Evolutionary conservation across 2,113 vertebrate species (phyloP).

Genomic region (Cochlearius cochlearius): DNA sequence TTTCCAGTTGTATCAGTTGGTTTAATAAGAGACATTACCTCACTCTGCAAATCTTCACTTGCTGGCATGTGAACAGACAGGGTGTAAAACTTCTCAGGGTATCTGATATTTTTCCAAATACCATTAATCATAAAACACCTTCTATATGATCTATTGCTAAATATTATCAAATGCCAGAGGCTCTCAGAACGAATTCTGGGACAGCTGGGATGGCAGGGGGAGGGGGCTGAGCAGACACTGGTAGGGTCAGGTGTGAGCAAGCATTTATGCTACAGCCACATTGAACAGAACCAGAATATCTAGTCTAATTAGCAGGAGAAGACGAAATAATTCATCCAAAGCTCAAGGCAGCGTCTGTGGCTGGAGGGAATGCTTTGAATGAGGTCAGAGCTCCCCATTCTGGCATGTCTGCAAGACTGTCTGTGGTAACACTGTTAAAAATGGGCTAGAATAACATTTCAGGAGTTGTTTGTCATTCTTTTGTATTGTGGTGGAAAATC

Average conservation of each 20-base stretch:
- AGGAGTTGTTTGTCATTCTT: background rate
- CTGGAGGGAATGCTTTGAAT: background rate
- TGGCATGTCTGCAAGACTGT: background rate
- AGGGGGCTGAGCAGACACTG: background rate
- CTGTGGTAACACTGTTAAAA: background rate
- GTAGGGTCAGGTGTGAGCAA: background rate
- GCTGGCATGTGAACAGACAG: background rate
- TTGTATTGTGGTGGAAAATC: background rate
- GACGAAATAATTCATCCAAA: background rate
- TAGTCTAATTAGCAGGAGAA: background rate
- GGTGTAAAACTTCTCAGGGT: background rate
- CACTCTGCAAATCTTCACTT: background rate
- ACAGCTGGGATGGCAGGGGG: background rate
- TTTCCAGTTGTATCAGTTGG: background rate
- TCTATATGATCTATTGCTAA: background rate
- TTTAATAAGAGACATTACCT: conserved; percentile 3
- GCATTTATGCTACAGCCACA: background rate
- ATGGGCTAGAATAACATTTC: background rate
- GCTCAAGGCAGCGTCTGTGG: background rate
- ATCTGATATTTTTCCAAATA: background rate
- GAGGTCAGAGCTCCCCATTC: background rate
- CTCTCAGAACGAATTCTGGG: background rate
- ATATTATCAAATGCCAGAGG: background rate
- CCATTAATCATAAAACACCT: conserved; percentile 4
- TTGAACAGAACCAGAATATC: background rate